phyloP scores from a whole-genome alignment of 2,888 invertebrate genomes.

The Lysandra coridon region DNA sequence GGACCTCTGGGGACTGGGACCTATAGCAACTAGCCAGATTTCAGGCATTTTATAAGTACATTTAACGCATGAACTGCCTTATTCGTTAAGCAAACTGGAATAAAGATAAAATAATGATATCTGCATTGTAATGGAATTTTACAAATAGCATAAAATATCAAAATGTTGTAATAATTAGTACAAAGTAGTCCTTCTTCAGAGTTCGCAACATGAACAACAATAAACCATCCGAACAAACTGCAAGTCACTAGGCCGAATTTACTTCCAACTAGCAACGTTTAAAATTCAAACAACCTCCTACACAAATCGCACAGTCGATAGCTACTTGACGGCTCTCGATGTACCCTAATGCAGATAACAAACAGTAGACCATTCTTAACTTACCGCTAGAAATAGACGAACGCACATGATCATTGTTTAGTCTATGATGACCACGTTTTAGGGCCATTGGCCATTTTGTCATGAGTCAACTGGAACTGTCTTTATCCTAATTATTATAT shows the following conservation, averaged over 20 bases:
- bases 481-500: no score
- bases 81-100: neutral
- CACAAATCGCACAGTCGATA: conserved; percentile 8
- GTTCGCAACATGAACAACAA: neutral
- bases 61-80: neutral
- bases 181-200: neutral
- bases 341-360: neutral
- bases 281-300: conserved; percentile 17
- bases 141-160: no score
- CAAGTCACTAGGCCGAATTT: conserved; percentile 10
- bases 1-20: neutral
- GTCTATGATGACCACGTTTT: no score
- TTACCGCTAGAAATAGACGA: neutral
- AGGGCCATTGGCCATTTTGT: no score
- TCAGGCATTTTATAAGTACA: neutral
- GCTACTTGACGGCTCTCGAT: conserved; percentile 14
- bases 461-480: no score
- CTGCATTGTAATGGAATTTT: no score
- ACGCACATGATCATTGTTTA: neutral
- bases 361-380: neutral
- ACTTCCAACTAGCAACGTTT: conserved; percentile 13
- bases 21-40: neutral
- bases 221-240: neutral
- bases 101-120: no score
- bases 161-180: no score